phyloP scores from a whole-genome alignment of 2,113 vertebrate species.

The Limnothrissa miodon region DNA sequence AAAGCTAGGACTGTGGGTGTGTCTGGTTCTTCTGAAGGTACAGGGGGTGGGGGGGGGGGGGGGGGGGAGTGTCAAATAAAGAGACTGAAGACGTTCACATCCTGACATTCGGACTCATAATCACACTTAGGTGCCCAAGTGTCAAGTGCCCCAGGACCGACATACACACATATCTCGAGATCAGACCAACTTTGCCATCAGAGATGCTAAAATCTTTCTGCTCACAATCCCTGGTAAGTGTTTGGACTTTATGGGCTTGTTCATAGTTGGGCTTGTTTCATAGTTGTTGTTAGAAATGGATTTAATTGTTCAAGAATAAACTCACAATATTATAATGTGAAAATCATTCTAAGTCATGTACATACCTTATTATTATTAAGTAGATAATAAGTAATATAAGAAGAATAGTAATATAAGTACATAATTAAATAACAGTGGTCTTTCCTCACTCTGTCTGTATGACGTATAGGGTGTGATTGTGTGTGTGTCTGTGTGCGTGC shows the following conservation, averaged over 20 bases:
- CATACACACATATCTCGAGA: neutral
- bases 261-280: neutral
- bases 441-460: neutral
- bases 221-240: constrained; percentile 10
- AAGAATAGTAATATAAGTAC: too few species aligned
- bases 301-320: neutral
- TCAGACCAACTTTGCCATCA: neutral
- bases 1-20: neutral
- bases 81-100: neutral
- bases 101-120: neutral
- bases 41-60: neutral
- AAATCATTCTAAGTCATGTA: neutral
- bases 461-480: neutral
- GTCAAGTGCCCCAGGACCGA: neutral
- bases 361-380: neutral
- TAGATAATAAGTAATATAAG: neutral
- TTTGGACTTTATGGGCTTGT: neutral
- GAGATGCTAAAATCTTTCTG: neutral
- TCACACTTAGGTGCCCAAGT: neutral
- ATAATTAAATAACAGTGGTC: neutral
- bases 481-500: neutral
- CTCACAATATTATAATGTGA: too few species aligned
- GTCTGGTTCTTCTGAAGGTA: neutral
- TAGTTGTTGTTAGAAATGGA: neutral
- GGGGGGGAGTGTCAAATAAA: neutral